Conservation (phyloP, 2,888 invertebrate genomes). For the Adelphocoris suturalis region DNA sequence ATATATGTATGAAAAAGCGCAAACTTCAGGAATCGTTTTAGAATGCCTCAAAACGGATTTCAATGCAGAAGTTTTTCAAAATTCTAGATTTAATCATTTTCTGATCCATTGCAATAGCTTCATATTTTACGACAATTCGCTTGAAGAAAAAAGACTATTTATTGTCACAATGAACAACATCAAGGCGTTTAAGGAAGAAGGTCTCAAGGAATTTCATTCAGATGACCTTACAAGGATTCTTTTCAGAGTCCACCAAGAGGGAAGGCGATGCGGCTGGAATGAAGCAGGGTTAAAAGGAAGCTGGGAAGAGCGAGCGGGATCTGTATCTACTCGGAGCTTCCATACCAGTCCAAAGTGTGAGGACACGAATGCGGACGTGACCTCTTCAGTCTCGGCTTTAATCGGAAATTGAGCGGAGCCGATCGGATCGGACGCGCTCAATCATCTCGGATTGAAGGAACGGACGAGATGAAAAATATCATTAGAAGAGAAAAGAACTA, state of each 20-base stretch:
- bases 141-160: too few species aligned
- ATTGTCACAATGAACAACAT: not conserved
- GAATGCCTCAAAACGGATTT: too few species aligned
- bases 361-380: conserved; percentile 41
- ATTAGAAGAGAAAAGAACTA: not conserved
- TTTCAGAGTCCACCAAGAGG: not conserved
- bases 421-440: conserved; percentile 45
- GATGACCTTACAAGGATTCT: not conserved
- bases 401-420: conserved; percentile 56
- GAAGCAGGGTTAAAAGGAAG: not conserved
- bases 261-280: conserved; percentile 3
- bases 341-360: not conserved
- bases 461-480: conserved; percentile 24
- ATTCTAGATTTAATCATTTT: too few species aligned
- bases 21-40: too few species aligned
- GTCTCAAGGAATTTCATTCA: not conserved
- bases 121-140: too few species aligned
- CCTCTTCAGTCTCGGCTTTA: conserved; percentile 24
- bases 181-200: not conserved
- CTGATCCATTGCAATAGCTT: too few species aligned
- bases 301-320: not conserved
- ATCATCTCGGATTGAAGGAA: conserved; percentile 37
- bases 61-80: too few species aligned
- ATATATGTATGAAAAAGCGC: too few species aligned
- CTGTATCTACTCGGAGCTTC: not conserved